These are phyloP conservation scores for Carassius carassius DNA, from an alignment of 2,113 vertebrate genomes.

Conservation along the genomic window DNA sequence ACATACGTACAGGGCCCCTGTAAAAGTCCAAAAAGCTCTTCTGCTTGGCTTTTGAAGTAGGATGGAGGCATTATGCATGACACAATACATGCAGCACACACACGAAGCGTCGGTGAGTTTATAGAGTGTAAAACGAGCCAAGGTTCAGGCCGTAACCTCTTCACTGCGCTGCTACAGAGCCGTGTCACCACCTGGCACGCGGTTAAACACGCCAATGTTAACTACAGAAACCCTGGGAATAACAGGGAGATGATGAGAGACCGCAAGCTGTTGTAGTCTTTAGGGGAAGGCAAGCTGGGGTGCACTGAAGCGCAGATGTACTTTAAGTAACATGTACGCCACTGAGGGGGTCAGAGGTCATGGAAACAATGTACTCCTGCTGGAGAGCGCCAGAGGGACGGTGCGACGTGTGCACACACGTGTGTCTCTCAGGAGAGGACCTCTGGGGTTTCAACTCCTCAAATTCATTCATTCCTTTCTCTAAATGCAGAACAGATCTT, in stretches of 20 bases:
- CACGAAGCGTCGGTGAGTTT: conserved; percentile 29
- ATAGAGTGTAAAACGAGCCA: conserved; percentile 26
- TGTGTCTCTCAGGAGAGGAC: background rate
- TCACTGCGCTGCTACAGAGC: conserved; percentile 10
- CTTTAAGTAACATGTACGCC: conserved; percentile 48
- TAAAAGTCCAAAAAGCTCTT: background rate
- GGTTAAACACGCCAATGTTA: conserved; percentile 11
- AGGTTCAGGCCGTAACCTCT: conserved; percentile 17
- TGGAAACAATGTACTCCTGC: conserved; percentile 42
- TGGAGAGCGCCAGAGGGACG: conserved; percentile 1
- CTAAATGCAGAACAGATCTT: conserved; percentile 30
- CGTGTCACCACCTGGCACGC: conserved; percentile 28
- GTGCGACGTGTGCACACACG: conserved; percentile 14
- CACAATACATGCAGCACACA: conserved; percentile 10
- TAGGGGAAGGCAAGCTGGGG: background rate
- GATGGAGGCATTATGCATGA: conserved; percentile 34
- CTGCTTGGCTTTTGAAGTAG: conserved; percentile 20
- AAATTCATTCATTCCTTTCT: conserved; percentile 26
- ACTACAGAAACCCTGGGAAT: background rate
- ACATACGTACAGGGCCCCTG: background rate
- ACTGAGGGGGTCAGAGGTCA: conserved; percentile 40
- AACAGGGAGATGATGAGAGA: conserved; percentile 1
- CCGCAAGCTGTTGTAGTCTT: conserved; percentile 1
- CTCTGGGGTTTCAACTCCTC: background rate
- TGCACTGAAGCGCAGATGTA: background rate